These are phyloP conservation scores for Chlamydotis undulata DNA, from an alignment of 2,113 vertebrate genomes.

Conservation along the genomic window DNA sequence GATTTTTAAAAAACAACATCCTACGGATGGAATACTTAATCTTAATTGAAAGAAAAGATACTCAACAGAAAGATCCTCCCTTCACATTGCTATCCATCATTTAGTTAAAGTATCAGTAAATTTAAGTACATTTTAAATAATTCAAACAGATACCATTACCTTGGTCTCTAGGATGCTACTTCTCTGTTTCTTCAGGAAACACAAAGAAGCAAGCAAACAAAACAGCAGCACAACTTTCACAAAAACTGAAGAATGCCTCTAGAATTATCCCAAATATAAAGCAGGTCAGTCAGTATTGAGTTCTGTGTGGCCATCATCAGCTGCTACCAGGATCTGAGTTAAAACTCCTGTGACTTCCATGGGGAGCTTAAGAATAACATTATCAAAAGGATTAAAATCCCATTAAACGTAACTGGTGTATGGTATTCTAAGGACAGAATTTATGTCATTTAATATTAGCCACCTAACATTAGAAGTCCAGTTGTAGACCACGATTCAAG, in stretches of 20 bases:
- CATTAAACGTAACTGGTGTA: background rate
- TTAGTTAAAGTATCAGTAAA: background rate
- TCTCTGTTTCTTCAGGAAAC: background rate
- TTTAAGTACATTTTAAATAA: constrained; percentile 10
- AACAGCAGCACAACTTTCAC: background rate
- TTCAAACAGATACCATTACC: constrained; percentile 7
- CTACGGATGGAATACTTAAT: background rate
- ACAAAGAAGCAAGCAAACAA: background rate
- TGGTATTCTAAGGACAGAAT: background rate
- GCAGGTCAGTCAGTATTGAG: background rate
- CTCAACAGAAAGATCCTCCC: background rate
- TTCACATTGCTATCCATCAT: background rate
- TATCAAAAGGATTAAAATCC: background rate
- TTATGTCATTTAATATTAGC: background rate
- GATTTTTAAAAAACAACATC: constrained; percentile 4
- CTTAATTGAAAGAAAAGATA: background rate
- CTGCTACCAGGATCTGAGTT: background rate
- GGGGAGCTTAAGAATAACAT: background rate
- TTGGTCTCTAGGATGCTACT: background rate
- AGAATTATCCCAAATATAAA: background rate
- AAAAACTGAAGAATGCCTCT: background rate
- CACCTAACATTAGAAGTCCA: background rate
- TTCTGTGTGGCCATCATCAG: background rate
- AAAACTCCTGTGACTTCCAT: background rate
- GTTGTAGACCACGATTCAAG: background rate